Conservation (phyloP, 1,140 invertebrate species). For the Leptinotarsa undecemlineata region DNA sequence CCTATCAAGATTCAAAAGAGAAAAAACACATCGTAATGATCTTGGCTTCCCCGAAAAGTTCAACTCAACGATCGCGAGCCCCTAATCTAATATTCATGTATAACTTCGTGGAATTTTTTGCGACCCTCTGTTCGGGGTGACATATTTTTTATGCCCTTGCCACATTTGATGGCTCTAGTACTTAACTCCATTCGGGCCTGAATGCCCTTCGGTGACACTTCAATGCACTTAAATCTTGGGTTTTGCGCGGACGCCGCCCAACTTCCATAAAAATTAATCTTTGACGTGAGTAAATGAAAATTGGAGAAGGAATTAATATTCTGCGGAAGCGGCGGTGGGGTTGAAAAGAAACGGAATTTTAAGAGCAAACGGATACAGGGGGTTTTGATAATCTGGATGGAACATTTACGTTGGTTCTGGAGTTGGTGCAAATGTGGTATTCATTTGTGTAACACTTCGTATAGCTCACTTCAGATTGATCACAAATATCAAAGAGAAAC, state of each 20-base stretch:
- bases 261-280: conserved; percentile 19
- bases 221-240: conserved; percentile 32
- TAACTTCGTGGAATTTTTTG: conserved; percentile 37
- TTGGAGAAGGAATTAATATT: conserved; percentile 6
- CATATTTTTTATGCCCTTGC: conserved; percentile 38
- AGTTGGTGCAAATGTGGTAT: neutral
- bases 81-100: conserved; percentile 44
- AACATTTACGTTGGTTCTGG: neutral
- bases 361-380: neutral
- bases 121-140: conserved; percentile 36
- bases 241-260: neutral
- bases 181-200: conserved; percentile 35
- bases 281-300: conserved; percentile 6
- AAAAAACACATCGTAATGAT: conserved; percentile 24
- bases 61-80: conserved; percentile 13
- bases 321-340: neutral
- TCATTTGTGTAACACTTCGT: neutral
- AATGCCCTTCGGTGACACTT: conserved; percentile 30
- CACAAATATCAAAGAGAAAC: too few species aligned
- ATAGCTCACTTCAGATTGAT: too few species aligned
- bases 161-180: conserved; percentile 37
- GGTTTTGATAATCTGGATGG: neutral
- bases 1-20: conserved; percentile 12
- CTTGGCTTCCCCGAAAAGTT: conserved; percentile 14
- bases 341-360: neutral